phyloP scores from a whole-genome alignment of 1,140 invertebrate species.

The Diorhabda sublineata region DNA sequence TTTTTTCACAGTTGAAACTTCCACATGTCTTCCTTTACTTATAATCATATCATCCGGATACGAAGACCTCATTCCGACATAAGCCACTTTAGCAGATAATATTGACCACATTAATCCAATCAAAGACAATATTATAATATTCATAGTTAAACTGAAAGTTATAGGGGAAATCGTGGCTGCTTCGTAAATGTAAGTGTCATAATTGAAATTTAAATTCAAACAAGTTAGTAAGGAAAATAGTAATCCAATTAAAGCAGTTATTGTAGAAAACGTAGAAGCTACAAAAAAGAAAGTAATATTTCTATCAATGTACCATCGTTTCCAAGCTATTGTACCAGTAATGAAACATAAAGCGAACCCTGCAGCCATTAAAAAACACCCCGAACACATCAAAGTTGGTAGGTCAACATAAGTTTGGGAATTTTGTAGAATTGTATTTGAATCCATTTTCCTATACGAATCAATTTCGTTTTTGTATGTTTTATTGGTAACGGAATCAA shows the following conservation, averaged over 20 bases:
- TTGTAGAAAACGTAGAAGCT: conserved; percentile 49
- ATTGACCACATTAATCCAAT: conserved; percentile 58
- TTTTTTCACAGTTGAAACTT: conserved; percentile 51
- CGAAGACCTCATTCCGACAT: conserved; percentile 57
- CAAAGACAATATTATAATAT: conserved; percentile 58
- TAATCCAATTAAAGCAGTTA: conserved; percentile 45
- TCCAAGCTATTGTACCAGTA: conserved; percentile 57
- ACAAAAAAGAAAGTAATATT: conserved; percentile 61
- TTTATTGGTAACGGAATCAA: not conserved
- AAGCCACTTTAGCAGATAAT: conserved; percentile 55
- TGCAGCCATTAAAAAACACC: conserved; percentile 31
- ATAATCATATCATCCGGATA: conserved; percentile 53
- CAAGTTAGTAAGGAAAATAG: conserved; percentile 21
- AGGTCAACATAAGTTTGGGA: conserved; percentile 20
- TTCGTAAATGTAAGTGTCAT: conserved; percentile 12
- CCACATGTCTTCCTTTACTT: conserved; percentile 46
- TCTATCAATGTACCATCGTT: conserved; percentile 61
- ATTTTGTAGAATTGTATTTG: conserved; percentile 18
- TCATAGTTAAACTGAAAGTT: conserved; percentile 50
- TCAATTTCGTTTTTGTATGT: not conserved
- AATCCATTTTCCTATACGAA: conserved; percentile 21
- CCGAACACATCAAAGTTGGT: conserved; percentile 23
- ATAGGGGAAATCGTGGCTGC: conserved; percentile 10
- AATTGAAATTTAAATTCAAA: conserved; percentile 22
- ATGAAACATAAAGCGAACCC: conserved; percentile 53